Evolutionary conservation across 2,888 invertebrate species (phyloP), one percentile per base, ranked within the genome.

Genomic region (Tenthredo amoena): DNA sequence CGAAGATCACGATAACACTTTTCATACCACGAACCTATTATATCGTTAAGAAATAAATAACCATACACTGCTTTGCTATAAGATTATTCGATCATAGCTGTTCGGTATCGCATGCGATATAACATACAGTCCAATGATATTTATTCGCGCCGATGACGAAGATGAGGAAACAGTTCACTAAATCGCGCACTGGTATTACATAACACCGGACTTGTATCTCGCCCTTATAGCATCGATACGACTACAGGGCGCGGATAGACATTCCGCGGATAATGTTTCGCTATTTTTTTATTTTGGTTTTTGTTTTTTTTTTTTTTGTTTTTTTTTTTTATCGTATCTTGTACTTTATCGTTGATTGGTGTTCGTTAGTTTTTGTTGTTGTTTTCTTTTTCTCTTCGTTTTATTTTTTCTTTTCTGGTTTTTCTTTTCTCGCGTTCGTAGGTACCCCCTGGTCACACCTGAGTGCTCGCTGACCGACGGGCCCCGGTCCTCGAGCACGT

Each of bases 391-490:
- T 1, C 0, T n/a, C 6, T 18, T 6, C 0, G n/a, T n/a, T 40
- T 37, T 3, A n/a, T 12, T 72, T 37, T 12, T 37, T 31, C 7
- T 15, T 34, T 34, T 26, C 6, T n/a, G 31, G 43, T 76, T 76
- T 47, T 76, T 50, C 43, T 55, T 9, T 12, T 40, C 18, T 15
- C 79, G 55, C 31, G 55, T 55, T 55, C n/a, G n/a, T 55, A 55
- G 55, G 55, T 55, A 55, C 55, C 55, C 55, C n/a, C 55, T 43
- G 55, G 88, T 89, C 88, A 89, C 87, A 89, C 88, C 71, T 86
- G 88, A 92, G 90, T 94, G 93, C 94, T 93, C 94, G 91, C 77
- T 85, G 88, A 88, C 87, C 90, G 89, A 86, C 89, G 87, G 81
- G 65, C 68, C 58, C 81, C 50, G 62, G 58, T 68, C 71, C 83